Percentiles rank a stretch among this genome's conserved stretches.
phyloP scores from a whole-genome alignment of 2,888 invertebrate genomes.

The Cephus runcator region DNA sequence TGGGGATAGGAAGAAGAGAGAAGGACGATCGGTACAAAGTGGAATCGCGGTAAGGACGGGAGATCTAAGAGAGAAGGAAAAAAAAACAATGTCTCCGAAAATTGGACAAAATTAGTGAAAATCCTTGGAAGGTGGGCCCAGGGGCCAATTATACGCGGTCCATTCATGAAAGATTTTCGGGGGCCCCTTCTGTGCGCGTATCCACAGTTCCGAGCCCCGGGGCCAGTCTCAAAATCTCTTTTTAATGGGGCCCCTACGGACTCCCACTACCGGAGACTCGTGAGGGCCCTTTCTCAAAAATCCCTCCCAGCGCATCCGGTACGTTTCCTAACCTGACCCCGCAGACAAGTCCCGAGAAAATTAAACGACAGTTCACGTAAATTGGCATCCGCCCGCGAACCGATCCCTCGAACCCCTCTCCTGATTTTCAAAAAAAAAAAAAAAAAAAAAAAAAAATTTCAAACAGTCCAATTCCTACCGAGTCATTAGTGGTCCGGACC shows the following conservation, averaged over 20 bases:
- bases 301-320: slow-evolving; percentile 34
- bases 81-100: slow-evolving; percentile 45
- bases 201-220: background rate
- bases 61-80: slow-evolving; percentile 12
- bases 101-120: slow-evolving; percentile 53
- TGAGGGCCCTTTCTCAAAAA: slow-evolving; percentile 20
- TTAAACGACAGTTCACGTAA: slow-evolving; percentile 21
- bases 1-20: background rate
- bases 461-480: background rate
- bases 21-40: background rate
- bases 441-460: background rate
- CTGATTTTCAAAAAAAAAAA: background rate
- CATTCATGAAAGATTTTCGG: slow-evolving; percentile 30
- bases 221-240: slow-evolving; percentile 53
- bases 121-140: slow-evolving; percentile 34
- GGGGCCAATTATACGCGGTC: slow-evolving; percentile 40
- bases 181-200: background rate
- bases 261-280: slow-evolving; percentile 16
- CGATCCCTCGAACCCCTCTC: background rate
- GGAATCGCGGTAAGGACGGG: background rate
- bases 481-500: background rate
- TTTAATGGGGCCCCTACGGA: slow-evolving; percentile 50
- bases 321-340: background rate
- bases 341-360: slow-evolving; percentile 1
- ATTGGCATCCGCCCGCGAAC: slow-evolving; percentile 8